Conservation (phyloP, 2,888 invertebrate species). For the Eudemis profundana region DNA sequence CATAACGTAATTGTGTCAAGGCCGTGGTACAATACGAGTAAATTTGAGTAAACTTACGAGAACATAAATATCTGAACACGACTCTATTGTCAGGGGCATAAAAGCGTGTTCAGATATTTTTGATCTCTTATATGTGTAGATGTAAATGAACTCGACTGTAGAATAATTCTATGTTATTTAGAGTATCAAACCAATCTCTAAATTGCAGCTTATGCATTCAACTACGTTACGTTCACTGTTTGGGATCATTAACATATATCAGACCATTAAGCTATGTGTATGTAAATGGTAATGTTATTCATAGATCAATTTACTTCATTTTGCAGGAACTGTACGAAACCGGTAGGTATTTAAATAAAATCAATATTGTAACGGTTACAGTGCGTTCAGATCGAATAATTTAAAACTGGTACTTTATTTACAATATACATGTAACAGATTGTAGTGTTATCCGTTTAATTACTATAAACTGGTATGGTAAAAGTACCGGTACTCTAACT, state of each 20-base stretch:
- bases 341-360: constrained; percentile 2
- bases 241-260: constrained; percentile 23
- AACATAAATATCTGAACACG: too few species aligned
- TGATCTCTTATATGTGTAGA: too few species aligned
- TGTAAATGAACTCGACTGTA: background rate
- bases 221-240: constrained; percentile 17
- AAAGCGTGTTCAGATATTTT: too few species aligned
- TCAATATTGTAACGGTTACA: constrained; percentile 3
- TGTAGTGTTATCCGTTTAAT: constrained; percentile 9
- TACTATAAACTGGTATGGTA: constrained; percentile 22
- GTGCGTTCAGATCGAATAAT: background rate
- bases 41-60: too few species aligned
- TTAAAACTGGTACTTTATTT: constrained; percentile 6
- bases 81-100: too few species aligned
- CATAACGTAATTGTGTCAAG: constrained; percentile 31
- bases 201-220: constrained; percentile 19
- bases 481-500: constrained; percentile 8
- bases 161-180: constrained; percentile 10
- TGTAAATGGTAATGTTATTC: constrained; percentile 33
- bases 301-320: constrained; percentile 22
- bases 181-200: background rate
- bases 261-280: constrained; percentile 18
- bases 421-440: background rate
- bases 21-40: constrained; percentile 23
- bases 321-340: constrained; percentile 6